phyloP scores from a whole-genome alignment of 1,140 invertebrate genomes.

The Olivierus martensii region DNA sequence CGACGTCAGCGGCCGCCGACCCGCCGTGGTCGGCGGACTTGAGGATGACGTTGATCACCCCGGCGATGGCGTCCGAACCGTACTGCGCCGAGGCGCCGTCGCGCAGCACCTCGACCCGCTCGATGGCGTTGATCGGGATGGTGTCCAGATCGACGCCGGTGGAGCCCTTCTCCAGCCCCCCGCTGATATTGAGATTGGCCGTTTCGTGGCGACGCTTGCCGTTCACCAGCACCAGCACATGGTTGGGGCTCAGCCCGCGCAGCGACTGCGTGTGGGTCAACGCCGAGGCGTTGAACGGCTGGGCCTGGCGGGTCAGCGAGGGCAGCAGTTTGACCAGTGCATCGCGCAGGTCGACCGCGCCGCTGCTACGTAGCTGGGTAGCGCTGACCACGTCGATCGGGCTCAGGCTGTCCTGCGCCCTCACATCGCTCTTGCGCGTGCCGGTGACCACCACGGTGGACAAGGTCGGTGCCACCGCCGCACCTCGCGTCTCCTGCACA shows the following conservation, averaged over 20 bases:
- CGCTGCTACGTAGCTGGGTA: neutral
- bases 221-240: neutral
- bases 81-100: conserved; percentile 19
- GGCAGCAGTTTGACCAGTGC: neutral
- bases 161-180: neutral
- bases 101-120: conserved; percentile 14
- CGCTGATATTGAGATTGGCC: neutral
- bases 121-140: conserved; percentile 8
- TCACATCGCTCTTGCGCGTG: neutral
- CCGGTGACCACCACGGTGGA: neutral
- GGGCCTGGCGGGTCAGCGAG: neutral
- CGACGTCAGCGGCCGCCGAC: too few species aligned
- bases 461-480: too few species aligned
- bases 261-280: neutral
- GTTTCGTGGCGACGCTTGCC: neutral
- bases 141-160: conserved; percentile 11
- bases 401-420: neutral
- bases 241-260: neutral
- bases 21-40: too few species aligned
- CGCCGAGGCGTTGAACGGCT: neutral
- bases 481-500: too few species aligned
- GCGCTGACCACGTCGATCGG: neutral
- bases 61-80: conserved; percentile 19
- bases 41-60: conserved; percentile 16
- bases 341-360: neutral